These are phyloP conservation scores for Vollenhovia emeryi DNA, from an alignment of 1,140 invertebrate species.

Conservation along the genomic window DNA sequence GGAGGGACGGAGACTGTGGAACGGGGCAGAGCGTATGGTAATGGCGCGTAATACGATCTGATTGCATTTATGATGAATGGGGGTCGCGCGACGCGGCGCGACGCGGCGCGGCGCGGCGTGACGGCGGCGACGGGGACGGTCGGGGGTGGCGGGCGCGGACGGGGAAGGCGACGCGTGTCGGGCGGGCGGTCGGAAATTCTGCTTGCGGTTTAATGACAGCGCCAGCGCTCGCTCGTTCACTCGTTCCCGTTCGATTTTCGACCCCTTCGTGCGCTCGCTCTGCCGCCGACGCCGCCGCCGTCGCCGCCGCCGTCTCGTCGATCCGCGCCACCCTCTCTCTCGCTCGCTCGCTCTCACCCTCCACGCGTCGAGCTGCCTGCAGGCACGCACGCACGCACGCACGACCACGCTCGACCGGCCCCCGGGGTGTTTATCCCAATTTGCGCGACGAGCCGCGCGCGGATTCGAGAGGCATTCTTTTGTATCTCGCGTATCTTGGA, in stretches of 20 bases:
- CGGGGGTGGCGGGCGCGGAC: too few species aligned
- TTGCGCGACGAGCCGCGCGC: background rate
- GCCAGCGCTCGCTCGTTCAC: constrained; percentile 25
- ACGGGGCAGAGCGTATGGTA: constrained; percentile 71
- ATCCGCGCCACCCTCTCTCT: background rate
- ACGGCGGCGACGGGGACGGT: constrained; percentile 1
- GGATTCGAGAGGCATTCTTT: background rate
- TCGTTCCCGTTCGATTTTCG: constrained; percentile 50
- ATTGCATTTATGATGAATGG: constrained; percentile 77
- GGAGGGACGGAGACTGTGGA: constrained; percentile 29
- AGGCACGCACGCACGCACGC: constrained; percentile 7
- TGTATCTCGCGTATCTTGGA: background rate
- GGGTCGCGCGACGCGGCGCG: constrained; percentile 59
- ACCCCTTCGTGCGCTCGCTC: constrained; percentile 16
- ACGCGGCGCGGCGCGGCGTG: constrained; percentile 40
- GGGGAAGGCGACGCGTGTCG: constrained; percentile 53
- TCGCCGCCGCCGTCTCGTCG: background rate
- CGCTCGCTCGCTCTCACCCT: background rate
- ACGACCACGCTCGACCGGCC: background rate
- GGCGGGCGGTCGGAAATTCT: constrained; percentile 69
- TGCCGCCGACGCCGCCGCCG: background rate
- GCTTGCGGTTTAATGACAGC: constrained; percentile 74
- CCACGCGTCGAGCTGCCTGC: background rate
- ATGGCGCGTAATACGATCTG: constrained; percentile 78
- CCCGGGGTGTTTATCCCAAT: constrained; percentile 15